A percentile compares a stretch with the other conserved stretches of the same genome.
Evolutionary conservation across 2,888 invertebrate species (phyloP).

Genomic region (Biston stratarius): DNA sequence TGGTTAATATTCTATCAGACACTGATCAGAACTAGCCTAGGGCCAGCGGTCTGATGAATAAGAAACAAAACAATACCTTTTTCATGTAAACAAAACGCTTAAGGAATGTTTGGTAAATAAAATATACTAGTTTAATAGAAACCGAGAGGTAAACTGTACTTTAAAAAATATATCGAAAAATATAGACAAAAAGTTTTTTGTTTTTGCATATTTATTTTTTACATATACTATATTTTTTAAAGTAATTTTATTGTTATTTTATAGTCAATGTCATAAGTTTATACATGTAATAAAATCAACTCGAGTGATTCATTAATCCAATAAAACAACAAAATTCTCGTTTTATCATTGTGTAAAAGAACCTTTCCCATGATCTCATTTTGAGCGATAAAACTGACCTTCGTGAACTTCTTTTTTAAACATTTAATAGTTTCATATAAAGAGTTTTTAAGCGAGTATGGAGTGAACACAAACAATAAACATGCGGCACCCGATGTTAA

Average conservation of each 20-base stretch:
- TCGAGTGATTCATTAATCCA: neutral
- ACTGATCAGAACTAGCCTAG: constrained; percentile 43
- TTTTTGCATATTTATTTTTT: too few relatives aligned
- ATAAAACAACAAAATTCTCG: neutral
- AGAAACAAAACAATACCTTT: neutral
- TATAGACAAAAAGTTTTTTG: too few relatives aligned
- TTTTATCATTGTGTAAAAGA: neutral
- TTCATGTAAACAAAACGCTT: too few relatives aligned
- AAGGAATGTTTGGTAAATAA: too few relatives aligned
- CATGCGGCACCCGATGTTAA: neutral
- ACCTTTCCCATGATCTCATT: neutral
- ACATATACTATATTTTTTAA: too few relatives aligned
- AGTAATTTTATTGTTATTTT: too few relatives aligned
- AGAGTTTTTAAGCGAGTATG: too few relatives aligned
- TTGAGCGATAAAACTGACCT: neutral
- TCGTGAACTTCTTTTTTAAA: neutral
- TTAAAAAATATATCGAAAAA: too few relatives aligned
- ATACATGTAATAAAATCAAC: neutral
- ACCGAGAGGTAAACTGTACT: too few relatives aligned
- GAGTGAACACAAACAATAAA: too few relatives aligned
- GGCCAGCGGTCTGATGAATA: constrained; percentile 8
- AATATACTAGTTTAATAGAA: too few relatives aligned
- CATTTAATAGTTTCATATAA: neutral
- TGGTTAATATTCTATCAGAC: constrained; percentile 59
- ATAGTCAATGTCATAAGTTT: too few relatives aligned